phyloP scores from a whole-genome alignment of 1,140 invertebrate species.

The Gryllus bimaculatus region DNA sequence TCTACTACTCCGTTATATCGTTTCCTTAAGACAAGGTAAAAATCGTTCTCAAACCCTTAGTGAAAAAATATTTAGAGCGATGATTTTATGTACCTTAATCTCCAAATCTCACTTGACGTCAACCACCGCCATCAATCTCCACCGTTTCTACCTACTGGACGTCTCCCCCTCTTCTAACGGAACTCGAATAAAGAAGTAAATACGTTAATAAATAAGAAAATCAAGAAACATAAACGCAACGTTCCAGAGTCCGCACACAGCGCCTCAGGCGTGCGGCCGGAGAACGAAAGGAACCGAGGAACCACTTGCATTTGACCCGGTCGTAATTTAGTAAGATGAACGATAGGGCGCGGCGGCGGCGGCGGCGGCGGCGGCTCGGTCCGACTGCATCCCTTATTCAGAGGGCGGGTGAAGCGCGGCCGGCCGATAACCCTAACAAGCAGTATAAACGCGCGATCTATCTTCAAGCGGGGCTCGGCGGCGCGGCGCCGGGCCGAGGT shows the following conservation, averaged over 20 bases:
- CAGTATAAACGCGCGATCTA: slow-evolving; percentile 3
- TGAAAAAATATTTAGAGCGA: too few relatives aligned
- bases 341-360: not conserved
- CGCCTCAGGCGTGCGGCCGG: too few relatives aligned
- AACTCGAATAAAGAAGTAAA: not conserved
- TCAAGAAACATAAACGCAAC: not conserved
- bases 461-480: not conserved
- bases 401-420: not conserved
- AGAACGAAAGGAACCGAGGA: too few relatives aligned
- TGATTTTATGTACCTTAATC: too few relatives aligned
- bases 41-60: too few relatives aligned
- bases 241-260: not conserved
- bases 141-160: not conserved
- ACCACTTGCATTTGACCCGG: not conserved
- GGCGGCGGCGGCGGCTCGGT: not conserved
- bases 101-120: too few relatives aligned
- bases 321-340: slow-evolving; percentile 4
- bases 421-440: slow-evolving; percentile 6
- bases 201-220: not conserved
- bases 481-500: too few relatives aligned
- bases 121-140: too few relatives aligned
- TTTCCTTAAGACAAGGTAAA: too few relatives aligned
- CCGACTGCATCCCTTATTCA: not conserved
- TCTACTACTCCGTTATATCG: too few relatives aligned
- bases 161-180: not conserved